Evolutionary conservation across 2,888 invertebrate genomes (phyloP).

Genomic region (Leucoptera coffeella): DNA sequence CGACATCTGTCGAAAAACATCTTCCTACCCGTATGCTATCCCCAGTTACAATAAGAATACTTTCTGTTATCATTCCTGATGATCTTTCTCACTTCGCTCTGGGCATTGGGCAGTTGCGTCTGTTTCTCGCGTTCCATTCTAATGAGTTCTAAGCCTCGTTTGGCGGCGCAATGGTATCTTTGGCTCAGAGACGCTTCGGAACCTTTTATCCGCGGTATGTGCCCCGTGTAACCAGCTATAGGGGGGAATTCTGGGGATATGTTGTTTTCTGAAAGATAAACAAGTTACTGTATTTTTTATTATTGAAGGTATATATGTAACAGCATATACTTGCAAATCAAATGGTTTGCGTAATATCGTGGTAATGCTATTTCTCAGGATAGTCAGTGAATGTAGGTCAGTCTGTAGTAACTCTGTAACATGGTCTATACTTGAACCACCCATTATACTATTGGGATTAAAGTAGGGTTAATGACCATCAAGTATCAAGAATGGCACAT

Average conservation of each 20-base stretch:
- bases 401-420: no score
- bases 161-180: slow-evolving; percentile 61
- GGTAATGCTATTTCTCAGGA: no score
- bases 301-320: no score
- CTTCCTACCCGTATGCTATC: slow-evolving; percentile 51
- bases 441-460: no score
- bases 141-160: slow-evolving; percentile 55
- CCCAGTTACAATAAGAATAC: slow-evolving; percentile 44
- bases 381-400: no score
- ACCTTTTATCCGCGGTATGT: slow-evolving; percentile 62
- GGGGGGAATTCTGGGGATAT: slow-evolving; percentile 63
- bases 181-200: slow-evolving; percentile 63
- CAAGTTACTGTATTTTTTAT: no score
- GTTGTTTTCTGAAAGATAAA: slow-evolving; percentile 48
- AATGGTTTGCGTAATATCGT: no score
- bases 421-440: no score
- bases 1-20: slow-evolving; percentile 44
- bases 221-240: slow-evolving; percentile 68
- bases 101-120: slow-evolving; percentile 28
- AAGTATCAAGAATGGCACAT: no score
- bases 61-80: slow-evolving; percentile 33
- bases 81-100: slow-evolving; percentile 26
- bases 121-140: slow-evolving; percentile 49
- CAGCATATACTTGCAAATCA: no score
- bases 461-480: no score